Conservation (phyloP, 2,113 vertebrate species). For the Tenrec ecaudatus region DNA sequence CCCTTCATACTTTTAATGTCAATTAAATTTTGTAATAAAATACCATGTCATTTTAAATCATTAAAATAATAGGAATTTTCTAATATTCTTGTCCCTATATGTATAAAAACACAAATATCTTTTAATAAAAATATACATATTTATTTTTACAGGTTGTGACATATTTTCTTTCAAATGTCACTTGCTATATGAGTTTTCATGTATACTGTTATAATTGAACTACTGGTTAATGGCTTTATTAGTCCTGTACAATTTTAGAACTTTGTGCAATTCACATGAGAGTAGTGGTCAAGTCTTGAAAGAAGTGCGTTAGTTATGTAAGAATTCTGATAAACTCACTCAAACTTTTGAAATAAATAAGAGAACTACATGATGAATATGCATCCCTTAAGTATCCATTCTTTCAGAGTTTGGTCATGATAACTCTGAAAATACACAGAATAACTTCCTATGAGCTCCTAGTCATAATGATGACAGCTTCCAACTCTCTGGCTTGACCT, state of each 20-base stretch:
- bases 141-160: slow-evolving; percentile 8
- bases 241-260: slow-evolving; percentile 15
- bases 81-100: slow-evolving; percentile 28
- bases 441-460: not conserved
- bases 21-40: slow-evolving; percentile 13
- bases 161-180: slow-evolving; percentile 26
- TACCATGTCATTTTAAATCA: not conserved
- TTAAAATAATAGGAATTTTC: slow-evolving; percentile 32
- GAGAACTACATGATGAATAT: not conserved
- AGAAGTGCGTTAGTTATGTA: not conserved
- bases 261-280: not conserved
- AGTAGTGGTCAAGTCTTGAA: not conserved
- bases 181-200: slow-evolving; percentile 20
- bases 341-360: slow-evolving; percentile 22
- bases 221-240: slow-evolving; percentile 42
- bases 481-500: slow-evolving; percentile 34
- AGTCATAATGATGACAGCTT: not conserved
- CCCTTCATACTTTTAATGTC: slow-evolving; percentile 27
- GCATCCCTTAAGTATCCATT: not conserved
- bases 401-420: not conserved
- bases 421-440: not conserved
- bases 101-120: slow-evolving; percentile 42
- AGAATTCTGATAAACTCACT: slow-evolving; percentile 10
- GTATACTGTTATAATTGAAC: slow-evolving; percentile 26
- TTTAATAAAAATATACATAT: slow-evolving; percentile 11